A percentile compares a stretch with the other conserved stretches of the same genome.
phyloP scores from a whole-genome alignment of 2,797 vertebrate genomes.

The Thripadectes ignobilis region DNA sequence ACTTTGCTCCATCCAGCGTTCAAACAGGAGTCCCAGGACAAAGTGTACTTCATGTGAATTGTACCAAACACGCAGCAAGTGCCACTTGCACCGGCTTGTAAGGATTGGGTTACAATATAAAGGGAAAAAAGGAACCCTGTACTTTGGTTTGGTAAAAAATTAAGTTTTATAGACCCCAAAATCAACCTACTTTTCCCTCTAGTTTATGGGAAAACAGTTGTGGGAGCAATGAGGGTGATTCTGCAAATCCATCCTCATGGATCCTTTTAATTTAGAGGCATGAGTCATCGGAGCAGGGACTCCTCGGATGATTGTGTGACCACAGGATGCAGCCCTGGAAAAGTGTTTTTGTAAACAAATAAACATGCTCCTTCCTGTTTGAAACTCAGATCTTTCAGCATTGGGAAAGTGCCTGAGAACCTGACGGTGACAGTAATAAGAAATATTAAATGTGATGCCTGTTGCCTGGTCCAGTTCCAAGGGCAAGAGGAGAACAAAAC shows the following conservation, averaged over 20 bases:
- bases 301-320: constrained; percentile 9
- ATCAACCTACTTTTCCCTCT: background rate
- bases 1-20: constrained; percentile 24
- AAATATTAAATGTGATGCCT: background rate
- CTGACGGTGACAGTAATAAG: background rate
- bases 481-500: background rate
- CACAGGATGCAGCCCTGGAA: constrained; percentile 55
- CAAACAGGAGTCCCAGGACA: constrained; percentile 23
- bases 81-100: background rate
- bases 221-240: constrained; percentile 23
- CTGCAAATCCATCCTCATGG: background rate
- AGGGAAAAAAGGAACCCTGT: background rate
- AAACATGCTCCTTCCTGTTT: constrained; percentile 60
- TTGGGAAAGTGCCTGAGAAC: constrained; percentile 23
- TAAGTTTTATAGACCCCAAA: background rate
- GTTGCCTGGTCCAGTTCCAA: background rate
- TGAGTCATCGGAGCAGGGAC: background rate
- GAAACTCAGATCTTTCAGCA: constrained; percentile 11
- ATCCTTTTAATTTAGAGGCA: constrained; percentile 43
- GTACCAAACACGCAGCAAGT: background rate
- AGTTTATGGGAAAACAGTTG: background rate
- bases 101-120: background rate
- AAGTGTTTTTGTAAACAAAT: constrained; percentile 65
- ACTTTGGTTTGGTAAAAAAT: background rate
- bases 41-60: background rate